A percentile compares a stretch with the other conserved stretches of the same genome.
phyloP scores from a whole-genome alignment of 2,888 invertebrate genomes.

The Andrena fulva region DNA sequence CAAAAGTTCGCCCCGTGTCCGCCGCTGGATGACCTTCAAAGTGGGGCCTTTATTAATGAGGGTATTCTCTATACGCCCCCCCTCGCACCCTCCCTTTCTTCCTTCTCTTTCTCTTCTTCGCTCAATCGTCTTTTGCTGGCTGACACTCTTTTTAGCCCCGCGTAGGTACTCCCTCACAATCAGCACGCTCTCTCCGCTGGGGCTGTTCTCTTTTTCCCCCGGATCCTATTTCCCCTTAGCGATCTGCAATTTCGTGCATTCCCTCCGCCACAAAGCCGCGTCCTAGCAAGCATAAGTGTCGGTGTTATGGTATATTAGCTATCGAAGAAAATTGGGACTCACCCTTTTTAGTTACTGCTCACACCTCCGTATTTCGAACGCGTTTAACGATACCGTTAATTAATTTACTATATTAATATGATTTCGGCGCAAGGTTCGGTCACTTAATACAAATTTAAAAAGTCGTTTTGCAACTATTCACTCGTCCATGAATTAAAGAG shows the following conservation, averaged over 20 bases:
- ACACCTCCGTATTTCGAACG: background rate
- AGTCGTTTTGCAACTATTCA: too few species aligned
- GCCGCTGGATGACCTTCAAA: constrained; percentile 69
- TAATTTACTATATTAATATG: too few species aligned
- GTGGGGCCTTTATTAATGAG: constrained; percentile 74
- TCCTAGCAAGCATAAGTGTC: background rate
- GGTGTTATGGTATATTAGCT: constrained; percentile 11
- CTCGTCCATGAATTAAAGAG: too few species aligned
- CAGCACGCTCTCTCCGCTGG: constrained; percentile 8
- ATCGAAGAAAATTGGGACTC: background rate
- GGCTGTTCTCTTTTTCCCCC: constrained; percentile 13
- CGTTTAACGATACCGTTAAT: background rate
- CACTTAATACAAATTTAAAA: too few species aligned
- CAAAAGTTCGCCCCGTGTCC: constrained; percentile 66
- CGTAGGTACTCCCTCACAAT: constrained; percentile 37
- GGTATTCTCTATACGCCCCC: constrained; percentile 63
- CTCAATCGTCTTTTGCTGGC: constrained; percentile 54
- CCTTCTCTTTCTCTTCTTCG: constrained; percentile 12
- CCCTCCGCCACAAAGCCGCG: background rate
- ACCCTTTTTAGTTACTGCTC: background rate
- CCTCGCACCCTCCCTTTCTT: background rate
- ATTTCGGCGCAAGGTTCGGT: too few species aligned
- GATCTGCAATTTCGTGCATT: constrained; percentile 20
- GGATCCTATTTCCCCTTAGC: constrained; percentile 57
- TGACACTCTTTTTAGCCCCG: constrained; percentile 59